Evolutionary conservation across 2,888 invertebrate genomes (phyloP).

Genomic region (Micoletzkya japonica): DNA sequence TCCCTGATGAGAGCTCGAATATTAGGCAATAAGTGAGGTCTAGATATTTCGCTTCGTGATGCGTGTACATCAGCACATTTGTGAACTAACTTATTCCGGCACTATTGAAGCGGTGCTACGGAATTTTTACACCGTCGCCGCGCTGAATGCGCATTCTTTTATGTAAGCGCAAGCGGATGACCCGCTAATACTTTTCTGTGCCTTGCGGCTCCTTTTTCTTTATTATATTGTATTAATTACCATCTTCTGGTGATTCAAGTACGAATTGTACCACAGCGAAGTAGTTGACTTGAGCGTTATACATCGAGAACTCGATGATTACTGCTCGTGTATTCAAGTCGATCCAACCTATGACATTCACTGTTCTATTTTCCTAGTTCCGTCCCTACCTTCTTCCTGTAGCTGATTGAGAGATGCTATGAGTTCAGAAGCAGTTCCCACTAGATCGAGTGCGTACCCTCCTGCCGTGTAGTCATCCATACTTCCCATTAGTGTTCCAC

Average conservation of each 20-base stretch:
- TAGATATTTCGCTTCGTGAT: too few relatives aligned
- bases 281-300: slow-evolving; percentile 66
- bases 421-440: slow-evolving; percentile 37
- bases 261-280: slow-evolving; percentile 48
- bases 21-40: too few relatives aligned
- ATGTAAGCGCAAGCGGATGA: too few relatives aligned
- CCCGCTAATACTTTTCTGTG: too few relatives aligned
- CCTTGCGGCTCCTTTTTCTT: too few relatives aligned
- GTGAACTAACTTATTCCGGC: too few relatives aligned
- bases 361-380: slow-evolving; percentile 16
- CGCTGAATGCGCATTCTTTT: too few relatives aligned
- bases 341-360: slow-evolving; percentile 64
- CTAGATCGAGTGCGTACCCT: slow-evolving; percentile 43
- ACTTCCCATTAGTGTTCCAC: slow-evolving; percentile 15
- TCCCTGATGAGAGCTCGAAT: too few relatives aligned
- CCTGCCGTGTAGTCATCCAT: slow-evolving; percentile 40
- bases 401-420: slow-evolving; percentile 61
- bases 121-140: too few relatives aligned
- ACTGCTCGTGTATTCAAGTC: slow-evolving; percentile 68
- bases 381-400: slow-evolving; percentile 27
- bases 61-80: too few relatives aligned
- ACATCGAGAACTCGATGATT: slow-evolving; percentile 69
- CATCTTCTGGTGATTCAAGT: slow-evolving; percentile 39
- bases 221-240: too few relatives aligned
- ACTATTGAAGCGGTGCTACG: too few relatives aligned